Conservation (phyloP, 2,797 vertebrate species). For the Poliocrania exsul region DNA sequence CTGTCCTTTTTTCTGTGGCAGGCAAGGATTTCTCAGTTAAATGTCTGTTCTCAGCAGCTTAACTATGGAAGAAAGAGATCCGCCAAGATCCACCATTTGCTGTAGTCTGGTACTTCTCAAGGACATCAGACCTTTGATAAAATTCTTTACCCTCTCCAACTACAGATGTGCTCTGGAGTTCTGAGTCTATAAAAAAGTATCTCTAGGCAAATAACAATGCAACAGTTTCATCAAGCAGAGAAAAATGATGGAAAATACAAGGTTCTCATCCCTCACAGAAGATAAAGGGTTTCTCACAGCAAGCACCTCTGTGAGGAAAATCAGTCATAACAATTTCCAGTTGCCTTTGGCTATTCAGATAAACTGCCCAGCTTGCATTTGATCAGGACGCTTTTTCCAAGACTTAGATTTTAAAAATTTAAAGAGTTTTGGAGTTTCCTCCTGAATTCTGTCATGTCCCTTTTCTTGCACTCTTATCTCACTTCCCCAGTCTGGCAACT, state of each 20-base stretch:
- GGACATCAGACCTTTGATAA: fast-evolving
- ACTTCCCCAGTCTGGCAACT: slow-evolving; percentile 27
- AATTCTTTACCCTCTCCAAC: background rate
- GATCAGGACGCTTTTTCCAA: background rate
- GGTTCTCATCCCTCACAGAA: background rate
- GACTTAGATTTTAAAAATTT: background rate
- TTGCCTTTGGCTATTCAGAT: background rate
- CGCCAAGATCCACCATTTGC: background rate
- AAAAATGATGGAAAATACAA: background rate
- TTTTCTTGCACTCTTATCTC: slow-evolving; percentile 37
- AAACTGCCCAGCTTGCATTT: background rate
- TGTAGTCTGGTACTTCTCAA: background rate
- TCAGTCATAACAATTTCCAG: background rate
- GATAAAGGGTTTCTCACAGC: background rate
- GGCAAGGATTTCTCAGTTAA: background rate
- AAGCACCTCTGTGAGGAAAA: background rate
- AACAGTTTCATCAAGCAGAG: background rate
- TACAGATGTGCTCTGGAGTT: background rate
- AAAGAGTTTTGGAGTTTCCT: background rate
- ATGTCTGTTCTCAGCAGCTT: background rate
- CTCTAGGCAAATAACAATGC: background rate
- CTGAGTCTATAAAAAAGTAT: background rate
- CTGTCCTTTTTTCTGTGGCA: background rate
- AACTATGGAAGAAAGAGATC: background rate
- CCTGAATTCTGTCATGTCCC: background rate